These are phyloP conservation scores for Sceloporus tristichus DNA, from an alignment of 2,113 vertebrate species.

Conservation along the genomic window DNA sequence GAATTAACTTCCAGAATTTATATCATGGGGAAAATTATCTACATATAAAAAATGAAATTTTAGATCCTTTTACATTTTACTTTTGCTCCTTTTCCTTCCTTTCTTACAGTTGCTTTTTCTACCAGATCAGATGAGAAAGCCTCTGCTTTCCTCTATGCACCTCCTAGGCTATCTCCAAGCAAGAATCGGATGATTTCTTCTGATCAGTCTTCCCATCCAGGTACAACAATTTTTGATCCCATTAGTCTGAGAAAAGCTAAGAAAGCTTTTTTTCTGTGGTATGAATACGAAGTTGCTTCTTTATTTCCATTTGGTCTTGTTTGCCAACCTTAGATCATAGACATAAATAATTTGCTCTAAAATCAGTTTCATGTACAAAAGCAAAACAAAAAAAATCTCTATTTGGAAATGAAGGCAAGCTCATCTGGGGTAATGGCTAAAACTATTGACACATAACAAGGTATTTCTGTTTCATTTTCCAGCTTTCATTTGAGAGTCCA, in stretches of 20 bases:
- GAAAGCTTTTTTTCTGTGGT: neutral
- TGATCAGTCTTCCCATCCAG: slow-evolving; percentile 57
- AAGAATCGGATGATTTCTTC: slow-evolving; percentile 54
- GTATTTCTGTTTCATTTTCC: neutral
- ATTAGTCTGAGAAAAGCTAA: neutral
- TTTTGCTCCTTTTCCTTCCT: slow-evolving; percentile 28
- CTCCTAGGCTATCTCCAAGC: slow-evolving; percentile 37
- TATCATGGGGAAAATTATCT: neutral
- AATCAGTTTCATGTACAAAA: neutral
- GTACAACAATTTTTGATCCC: slow-evolving; percentile 41
- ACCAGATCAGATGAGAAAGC: slow-evolving; percentile 53
- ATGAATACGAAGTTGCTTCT: neutral
- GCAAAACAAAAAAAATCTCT: neutral
- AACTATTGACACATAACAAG: neutral
- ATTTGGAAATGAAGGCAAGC: neutral
- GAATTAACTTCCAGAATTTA: neutral
- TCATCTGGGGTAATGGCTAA: neutral
- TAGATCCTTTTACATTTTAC: neutral
- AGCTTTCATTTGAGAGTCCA: neutral
- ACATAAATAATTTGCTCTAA: neutral
- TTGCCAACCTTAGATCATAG: neutral
- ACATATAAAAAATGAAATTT: neutral
- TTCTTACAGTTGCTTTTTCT: slow-evolving; percentile 52
- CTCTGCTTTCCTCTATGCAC: slow-evolving; percentile 48
- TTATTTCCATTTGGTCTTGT: neutral